Conservation (phyloP, 2,888 invertebrate genomes). For the Meganola albula region DNA sequence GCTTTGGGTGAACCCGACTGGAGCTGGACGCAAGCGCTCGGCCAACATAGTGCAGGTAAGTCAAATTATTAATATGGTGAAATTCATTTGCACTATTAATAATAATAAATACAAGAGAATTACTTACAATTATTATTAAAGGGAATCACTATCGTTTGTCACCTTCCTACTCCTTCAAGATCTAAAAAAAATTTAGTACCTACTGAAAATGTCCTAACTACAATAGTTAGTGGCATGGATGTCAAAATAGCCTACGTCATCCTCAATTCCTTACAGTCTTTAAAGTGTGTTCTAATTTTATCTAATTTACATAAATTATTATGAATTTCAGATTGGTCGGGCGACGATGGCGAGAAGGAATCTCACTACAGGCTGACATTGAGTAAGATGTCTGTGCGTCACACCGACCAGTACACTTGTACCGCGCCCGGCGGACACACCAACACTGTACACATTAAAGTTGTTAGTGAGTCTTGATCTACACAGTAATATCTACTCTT, state of each 20-base stretch:
- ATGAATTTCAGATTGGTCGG: slow-evolving; percentile 88
- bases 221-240: no score
- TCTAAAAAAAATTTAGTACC: no score
- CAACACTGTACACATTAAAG: slow-evolving; percentile 84
- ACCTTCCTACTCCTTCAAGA: no score
- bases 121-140: no score
- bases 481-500: neutral
- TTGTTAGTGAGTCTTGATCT: slow-evolving; percentile 81
- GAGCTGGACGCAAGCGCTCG: slow-evolving; percentile 90
- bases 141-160: no score
- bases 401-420: slow-evolving; percentile 91
- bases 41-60: slow-evolving; percentile 86
- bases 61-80: neutral
- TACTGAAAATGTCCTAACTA: no score
- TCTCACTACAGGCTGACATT: slow-evolving; percentile 89
- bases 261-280: no score
- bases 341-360: slow-evolving; percentile 84
- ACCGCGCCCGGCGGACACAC: slow-evolving; percentile 88
- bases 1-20: slow-evolving; percentile 89
- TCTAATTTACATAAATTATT: no score
- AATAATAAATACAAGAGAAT: no score
- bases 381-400: slow-evolving; percentile 88
- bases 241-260: no score
- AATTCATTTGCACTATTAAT: no score
- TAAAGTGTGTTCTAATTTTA: no score